Evolutionary conservation across 2,113 vertebrate species (phyloP).

Genomic region (Platichthys flesus): DNA sequence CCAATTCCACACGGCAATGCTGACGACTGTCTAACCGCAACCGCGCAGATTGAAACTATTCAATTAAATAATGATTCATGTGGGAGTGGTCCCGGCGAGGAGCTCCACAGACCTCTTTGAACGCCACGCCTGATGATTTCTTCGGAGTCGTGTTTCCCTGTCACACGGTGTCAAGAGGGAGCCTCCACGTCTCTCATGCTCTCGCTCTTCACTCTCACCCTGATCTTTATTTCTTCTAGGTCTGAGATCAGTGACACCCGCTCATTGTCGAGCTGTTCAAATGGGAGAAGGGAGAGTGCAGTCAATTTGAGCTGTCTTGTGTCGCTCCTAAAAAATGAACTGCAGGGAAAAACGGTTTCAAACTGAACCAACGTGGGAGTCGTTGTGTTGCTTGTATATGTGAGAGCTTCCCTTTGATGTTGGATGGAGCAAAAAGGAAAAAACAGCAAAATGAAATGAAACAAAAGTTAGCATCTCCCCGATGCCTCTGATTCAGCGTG

Average conservation of each 20-base stretch:
- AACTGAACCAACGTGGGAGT: constrained; percentile 61
- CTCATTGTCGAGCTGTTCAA: constrained; percentile 44
- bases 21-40: constrained; percentile 41
- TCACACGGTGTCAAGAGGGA: constrained; percentile 24
- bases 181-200: constrained; percentile 10
- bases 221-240: background rate
- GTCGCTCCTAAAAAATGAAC: constrained; percentile 54
- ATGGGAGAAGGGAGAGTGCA: constrained; percentile 6
- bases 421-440: constrained; percentile 29
- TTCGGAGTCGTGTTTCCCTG: constrained; percentile 46
- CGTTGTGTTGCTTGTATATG: constrained; percentile 71
- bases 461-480: constrained; percentile 71
- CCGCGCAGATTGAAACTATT: constrained; percentile 61
- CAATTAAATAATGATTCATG: constrained; percentile 66
- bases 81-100: background rate
- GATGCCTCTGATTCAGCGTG: constrained; percentile 60
- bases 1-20: constrained; percentile 45
- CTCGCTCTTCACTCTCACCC: constrained; percentile 13
- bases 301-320: constrained; percentile 37
- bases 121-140: constrained; percentile 58
- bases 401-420: constrained; percentile 71
- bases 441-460: constrained; percentile 60
- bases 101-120: constrained; percentile 22
- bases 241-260: constrained; percentile 37
- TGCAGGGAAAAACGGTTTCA: constrained; percentile 31